These are phyloP conservation scores for Silurus glanis DNA, from an alignment of 2,113 vertebrate genomes.

Conservation along the genomic window DNA sequence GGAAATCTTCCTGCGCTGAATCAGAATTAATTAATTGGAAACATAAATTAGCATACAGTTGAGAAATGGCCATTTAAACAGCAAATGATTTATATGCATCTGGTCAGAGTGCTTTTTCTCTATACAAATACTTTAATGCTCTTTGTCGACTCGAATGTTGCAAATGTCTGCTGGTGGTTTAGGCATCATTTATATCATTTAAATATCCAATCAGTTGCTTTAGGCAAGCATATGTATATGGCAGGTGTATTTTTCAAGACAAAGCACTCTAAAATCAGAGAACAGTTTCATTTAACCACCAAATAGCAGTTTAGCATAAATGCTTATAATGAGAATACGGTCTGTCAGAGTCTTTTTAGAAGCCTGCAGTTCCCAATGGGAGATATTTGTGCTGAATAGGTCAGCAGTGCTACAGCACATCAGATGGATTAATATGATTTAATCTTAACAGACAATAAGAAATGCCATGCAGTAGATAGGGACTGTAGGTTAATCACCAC, in stretches of 20 bases:
- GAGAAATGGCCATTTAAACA: constrained; percentile 33
- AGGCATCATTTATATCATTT: neutral
- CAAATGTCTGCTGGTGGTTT: constrained; percentile 5
- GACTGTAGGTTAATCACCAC: constrained; percentile 17
- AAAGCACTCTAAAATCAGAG: neutral
- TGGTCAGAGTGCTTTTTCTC: neutral
- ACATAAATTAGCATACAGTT: constrained; percentile 47
- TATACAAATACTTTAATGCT: constrained; percentile 19
- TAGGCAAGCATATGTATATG: neutral
- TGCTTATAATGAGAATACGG: neutral
- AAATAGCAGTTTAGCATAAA: neutral
- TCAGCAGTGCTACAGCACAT: constrained; percentile 13
- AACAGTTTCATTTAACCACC: neutral
- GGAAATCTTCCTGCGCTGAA: constrained; percentile 51
- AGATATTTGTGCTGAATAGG: constrained; percentile 22
- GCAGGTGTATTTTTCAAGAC: neutral
- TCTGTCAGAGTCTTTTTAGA: neutral
- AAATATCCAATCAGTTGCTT: neutral
- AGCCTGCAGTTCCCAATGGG: constrained; percentile 4
- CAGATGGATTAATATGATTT: constrained; percentile 31
- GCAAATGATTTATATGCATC: constrained; percentile 30
- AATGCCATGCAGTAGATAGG: constrained; percentile 16
- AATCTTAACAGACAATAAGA: constrained; percentile 23
- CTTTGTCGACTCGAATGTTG: constrained; percentile 7
- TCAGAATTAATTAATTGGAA: constrained; percentile 53